These are phyloP conservation scores for Congeria kusceri DNA, from an alignment of 2,888 invertebrate species.

Conservation along the genomic window DNA sequence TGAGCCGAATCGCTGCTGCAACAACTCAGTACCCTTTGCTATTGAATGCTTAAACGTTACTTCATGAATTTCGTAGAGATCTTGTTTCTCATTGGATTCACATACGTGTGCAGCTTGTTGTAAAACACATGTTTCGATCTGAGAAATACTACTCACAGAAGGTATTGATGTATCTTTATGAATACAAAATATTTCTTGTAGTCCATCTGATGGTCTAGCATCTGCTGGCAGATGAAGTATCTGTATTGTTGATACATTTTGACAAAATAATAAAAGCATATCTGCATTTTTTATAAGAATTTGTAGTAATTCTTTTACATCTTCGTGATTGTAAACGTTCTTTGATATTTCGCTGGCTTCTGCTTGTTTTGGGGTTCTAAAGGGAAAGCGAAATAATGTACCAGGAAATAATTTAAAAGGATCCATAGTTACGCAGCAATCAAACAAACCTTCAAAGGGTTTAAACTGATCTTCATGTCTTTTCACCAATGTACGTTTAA, in stretches of 20 bases:
- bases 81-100: background rate
- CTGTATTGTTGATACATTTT: slow-evolving; percentile 75
- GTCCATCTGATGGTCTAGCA: background rate
- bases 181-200: no score
- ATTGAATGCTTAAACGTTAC: no score
- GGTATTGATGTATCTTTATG: no score
- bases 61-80: background rate
- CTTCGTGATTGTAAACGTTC: slow-evolving; percentile 66
- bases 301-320: slow-evolving; percentile 72
- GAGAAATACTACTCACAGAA: background rate
- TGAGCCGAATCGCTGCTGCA: no score
- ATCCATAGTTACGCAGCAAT: background rate
- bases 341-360: slow-evolving; percentile 74
- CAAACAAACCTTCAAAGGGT: slow-evolving; percentile 75
- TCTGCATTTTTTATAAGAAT: slow-evolving; percentile 71
- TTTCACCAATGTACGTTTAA: slow-evolving; percentile 57
- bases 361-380: slow-evolving; percentile 77
- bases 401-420: slow-evolving; percentile 53
- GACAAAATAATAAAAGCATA: slow-evolving; percentile 79
- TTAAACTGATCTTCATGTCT: slow-evolving; percentile 76
- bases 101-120: background rate
- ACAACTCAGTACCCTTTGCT: no score
- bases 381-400: slow-evolving; percentile 81
- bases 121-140: background rate
- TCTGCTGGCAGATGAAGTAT: slow-evolving; percentile 67